A percentile compares a stretch with the other conserved stretches of the same genome.
Evolutionary conservation across 1,140 invertebrate species (phyloP).

Genomic region (Subanguina moxae): DNA sequence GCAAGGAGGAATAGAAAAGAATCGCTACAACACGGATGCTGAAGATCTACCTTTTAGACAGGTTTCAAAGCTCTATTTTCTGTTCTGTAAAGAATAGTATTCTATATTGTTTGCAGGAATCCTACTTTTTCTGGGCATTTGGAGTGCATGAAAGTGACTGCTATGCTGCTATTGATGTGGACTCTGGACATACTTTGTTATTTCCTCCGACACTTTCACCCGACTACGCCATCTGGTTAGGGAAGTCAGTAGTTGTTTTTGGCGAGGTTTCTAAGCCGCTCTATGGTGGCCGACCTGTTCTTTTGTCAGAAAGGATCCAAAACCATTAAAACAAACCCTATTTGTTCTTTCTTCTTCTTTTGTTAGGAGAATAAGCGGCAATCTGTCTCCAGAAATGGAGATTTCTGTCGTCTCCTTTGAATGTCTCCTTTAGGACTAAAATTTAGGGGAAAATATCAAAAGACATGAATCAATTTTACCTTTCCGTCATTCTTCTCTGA

Average conservation of each 20-base stretch:
- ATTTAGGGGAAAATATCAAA: background rate
- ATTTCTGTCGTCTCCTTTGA: background rate
- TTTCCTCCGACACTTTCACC: slow-evolving; percentile 50
- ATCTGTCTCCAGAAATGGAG: background rate
- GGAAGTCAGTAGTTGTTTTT: slow-evolving; percentile 41
- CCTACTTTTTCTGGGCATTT: slow-evolving; percentile 59
- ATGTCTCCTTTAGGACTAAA: background rate
- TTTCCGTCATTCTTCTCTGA: no score
- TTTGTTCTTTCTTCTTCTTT: no score
- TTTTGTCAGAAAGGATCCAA: no score
- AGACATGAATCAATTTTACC: background rate
- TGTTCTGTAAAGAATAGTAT: slow-evolving; percentile 6
- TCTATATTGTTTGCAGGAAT: slow-evolving; percentile 43
- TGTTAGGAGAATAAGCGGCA: no score
- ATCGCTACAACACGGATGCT: slow-evolving; percentile 55
- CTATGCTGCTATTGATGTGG: slow-evolving; percentile 49
- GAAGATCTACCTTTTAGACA: slow-evolving; percentile 55
- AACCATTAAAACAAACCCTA: no score
- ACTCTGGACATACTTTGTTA: slow-evolving; percentile 43
- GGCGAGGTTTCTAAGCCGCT: no score
- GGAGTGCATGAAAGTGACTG: slow-evolving; percentile 56
- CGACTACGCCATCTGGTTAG: slow-evolving; percentile 56
- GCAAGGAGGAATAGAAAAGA: slow-evolving; percentile 51
- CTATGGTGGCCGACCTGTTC: no score
- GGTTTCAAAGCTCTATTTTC: slow-evolving; percentile 9